Conservation (phyloP, 2,113 vertebrate genomes). For the Syngnathoides biaculeatus region DNA sequence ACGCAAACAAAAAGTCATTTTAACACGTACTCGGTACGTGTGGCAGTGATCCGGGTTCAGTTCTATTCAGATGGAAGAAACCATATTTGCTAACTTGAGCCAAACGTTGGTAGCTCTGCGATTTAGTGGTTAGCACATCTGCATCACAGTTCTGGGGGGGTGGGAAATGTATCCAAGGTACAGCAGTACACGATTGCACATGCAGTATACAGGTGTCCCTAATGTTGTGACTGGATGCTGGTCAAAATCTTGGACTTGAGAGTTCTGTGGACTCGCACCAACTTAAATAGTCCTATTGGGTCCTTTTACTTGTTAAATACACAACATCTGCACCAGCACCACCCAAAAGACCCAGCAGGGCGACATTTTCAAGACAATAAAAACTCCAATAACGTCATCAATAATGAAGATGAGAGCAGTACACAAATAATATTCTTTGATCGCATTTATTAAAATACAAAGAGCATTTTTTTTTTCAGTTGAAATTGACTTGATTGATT, state of each 20-base stretch:
- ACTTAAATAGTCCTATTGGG: background rate
- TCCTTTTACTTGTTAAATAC: background rate
- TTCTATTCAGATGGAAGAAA: background rate
- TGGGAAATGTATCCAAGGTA: too few relatives aligned
- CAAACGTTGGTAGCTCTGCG: background rate
- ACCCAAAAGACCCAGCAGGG: too few relatives aligned
- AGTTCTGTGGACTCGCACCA: background rate
- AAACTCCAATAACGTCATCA: background rate
- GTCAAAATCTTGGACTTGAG: background rate
- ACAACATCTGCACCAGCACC: background rate
- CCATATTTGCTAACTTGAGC: background rate
- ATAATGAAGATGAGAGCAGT: background rate
- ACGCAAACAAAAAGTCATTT: background rate
- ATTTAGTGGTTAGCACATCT: background rate
- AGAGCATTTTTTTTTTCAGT: background rate
- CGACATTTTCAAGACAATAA: background rate
- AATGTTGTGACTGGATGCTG: background rate
- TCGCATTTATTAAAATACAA: background rate
- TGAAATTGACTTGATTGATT: background rate
- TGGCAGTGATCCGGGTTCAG: background rate
- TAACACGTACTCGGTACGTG: background rate
- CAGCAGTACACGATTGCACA: too few relatives aligned
- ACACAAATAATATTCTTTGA: background rate
- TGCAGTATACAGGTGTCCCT: too few relatives aligned
- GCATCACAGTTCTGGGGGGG: too few relatives aligned